Evolutionary conservation across 2,888 invertebrate species (phyloP).

Genomic region (Lepidochrysops patricia): DNA sequence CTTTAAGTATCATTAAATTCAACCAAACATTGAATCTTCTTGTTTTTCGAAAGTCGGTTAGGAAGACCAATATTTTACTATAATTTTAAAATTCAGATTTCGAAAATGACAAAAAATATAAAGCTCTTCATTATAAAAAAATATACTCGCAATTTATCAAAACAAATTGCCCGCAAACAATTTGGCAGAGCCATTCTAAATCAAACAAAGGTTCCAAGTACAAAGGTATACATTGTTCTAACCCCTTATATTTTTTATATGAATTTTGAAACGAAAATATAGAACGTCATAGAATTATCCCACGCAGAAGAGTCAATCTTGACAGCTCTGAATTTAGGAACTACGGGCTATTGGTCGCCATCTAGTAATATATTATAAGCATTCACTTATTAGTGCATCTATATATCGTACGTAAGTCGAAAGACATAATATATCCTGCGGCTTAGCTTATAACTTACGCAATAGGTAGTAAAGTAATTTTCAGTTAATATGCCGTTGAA

Average conservation of each 20-base stretch:
- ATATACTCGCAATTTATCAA: constrained; percentile 13
- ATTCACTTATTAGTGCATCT: no score
- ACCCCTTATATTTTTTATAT: constrained; percentile 4
- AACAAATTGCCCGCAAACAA: constrained; percentile 23
- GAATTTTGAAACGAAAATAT: constrained; percentile 1
- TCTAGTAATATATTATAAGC: no score
- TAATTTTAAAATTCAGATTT: not conserved
- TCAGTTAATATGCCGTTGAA: not conserved
- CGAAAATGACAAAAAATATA: not conserved
- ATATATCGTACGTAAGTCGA: not conserved
- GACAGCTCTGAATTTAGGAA: not conserved
- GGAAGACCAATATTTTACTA: no score
- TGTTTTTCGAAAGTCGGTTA: no score
- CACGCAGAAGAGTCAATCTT: not conserved
- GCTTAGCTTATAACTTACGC: not conserved
- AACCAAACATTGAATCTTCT: no score
- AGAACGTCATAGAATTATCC: constrained; percentile 1
- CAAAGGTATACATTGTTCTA: constrained; percentile 13
- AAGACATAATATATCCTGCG: not conserved
- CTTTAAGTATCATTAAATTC: no score
- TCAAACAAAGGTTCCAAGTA: constrained; percentile 23
- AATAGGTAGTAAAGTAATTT: not conserved
- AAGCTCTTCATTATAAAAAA: constrained; percentile 11
- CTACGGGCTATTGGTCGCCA: no score
- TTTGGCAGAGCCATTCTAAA: constrained; percentile 21